Conservation (phyloP, 2,888 invertebrate species). For the Desoria tigrina region DNA sequence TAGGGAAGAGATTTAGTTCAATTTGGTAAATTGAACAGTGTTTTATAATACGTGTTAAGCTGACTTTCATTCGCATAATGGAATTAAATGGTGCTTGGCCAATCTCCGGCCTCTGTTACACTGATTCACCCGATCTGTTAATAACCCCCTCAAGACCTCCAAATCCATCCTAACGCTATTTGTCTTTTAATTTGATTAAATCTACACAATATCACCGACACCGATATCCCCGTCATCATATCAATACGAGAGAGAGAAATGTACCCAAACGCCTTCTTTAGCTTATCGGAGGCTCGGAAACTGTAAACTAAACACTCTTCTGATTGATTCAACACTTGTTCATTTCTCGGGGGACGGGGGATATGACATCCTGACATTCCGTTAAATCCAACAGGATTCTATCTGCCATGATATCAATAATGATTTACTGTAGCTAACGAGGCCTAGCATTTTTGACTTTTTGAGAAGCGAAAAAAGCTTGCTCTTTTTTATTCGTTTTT, state of each 20-base stretch:
- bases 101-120: slow-evolving; percentile 50
- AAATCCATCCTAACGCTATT: slow-evolving; percentile 54
- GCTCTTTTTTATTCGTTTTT: too few species aligned
- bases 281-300: too few species aligned
- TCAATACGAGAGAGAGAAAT: neutral
- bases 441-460: too few species aligned
- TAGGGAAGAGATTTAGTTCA: slow-evolving; percentile 49
- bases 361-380: too few species aligned
- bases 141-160: slow-evolving; percentile 52
- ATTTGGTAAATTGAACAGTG: slow-evolving; percentile 54
- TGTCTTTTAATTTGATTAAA: slow-evolving; percentile 54
- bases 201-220: slow-evolving; percentile 26
- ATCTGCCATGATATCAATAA: too few species aligned
- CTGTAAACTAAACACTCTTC: slow-evolving; percentile 7
- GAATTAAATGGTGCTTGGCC: slow-evolving; percentile 54
- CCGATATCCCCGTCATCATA: neutral
- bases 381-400: too few species aligned
- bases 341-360: neutral
- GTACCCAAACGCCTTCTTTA: too few species aligned
- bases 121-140: slow-evolving; percentile 52
- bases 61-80: slow-evolving; percentile 54
- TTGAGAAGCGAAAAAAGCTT: too few species aligned
- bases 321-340: slow-evolving; percentile 9
- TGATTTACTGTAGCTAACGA: too few species aligned
- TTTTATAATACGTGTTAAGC: slow-evolving; percentile 54